A percentile compares a stretch with the other conserved stretches of the same genome.
These are phyloP conservation scores for Carlito syrichta DNA, from an alignment of 2,113 vertebrate species.

Conservation along the genomic window DNA sequence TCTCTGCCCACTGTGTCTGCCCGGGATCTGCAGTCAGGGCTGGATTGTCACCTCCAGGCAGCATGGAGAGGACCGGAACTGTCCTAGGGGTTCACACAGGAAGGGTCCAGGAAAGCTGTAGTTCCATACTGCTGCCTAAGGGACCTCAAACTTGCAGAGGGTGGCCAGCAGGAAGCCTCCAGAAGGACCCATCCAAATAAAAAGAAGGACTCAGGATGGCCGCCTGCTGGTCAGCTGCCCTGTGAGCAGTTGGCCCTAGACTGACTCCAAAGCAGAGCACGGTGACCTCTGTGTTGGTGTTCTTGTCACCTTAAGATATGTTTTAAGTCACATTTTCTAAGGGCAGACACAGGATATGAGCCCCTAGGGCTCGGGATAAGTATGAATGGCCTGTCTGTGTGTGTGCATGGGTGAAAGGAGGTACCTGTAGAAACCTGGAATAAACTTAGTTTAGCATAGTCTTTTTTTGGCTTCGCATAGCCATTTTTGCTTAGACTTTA, in stretches of 20 bases:
- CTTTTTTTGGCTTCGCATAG: too few relatives aligned
- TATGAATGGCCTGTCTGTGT: not conserved
- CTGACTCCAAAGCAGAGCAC: not conserved
- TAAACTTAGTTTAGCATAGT: too few relatives aligned
- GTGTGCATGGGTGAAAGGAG: too few relatives aligned
- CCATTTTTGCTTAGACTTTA: too few relatives aligned
- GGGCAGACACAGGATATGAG: not conserved
- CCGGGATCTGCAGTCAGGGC: not conserved
- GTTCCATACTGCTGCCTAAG: accelerated
- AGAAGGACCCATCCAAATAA: not conserved
- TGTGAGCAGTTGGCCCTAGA: not conserved
- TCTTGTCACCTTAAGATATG: not conserved
- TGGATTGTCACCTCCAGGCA: too few relatives aligned
- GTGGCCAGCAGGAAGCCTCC: not conserved
- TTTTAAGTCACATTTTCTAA: not conserved
- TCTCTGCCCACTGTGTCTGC: too few relatives aligned
- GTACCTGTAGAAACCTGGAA: too few relatives aligned
- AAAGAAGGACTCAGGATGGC: not conserved
- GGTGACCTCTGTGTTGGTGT: not conserved
- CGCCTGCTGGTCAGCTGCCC: not conserved
- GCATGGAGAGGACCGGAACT: not conserved
- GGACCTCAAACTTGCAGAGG: not conserved
- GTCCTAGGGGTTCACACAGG: not conserved
- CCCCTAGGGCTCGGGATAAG: not conserved
- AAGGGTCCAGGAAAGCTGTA: not conserved